A percentile compares a stretch with the other conserved stretches of the same genome.
Evolutionary conservation across 2,888 invertebrate genomes (phyloP).

Genomic region (Dynastes grantii): DNA sequence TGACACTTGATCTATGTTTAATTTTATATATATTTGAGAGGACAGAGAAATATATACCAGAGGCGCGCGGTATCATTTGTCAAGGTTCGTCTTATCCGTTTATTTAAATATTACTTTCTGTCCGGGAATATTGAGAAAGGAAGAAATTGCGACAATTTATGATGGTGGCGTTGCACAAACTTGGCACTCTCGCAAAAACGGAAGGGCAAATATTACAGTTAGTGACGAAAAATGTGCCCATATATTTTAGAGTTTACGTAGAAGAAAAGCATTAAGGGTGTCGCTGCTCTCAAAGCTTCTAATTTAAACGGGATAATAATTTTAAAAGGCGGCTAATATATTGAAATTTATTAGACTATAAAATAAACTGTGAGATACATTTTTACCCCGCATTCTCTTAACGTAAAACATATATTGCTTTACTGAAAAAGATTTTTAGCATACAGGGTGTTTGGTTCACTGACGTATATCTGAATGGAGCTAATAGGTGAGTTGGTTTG

Average conservation of each 20-base stretch:
- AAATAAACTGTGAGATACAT: no score
- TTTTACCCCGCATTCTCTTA: no score
- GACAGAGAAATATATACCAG: conserved; percentile 27
- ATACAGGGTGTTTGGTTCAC: no score
- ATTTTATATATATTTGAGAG: conserved; percentile 18
- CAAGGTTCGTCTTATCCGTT: conserved; percentile 40
- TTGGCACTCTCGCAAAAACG: not conserved
- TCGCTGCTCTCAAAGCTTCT: not conserved
- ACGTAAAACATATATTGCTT: no score
- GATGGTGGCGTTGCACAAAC: conserved; percentile 14
- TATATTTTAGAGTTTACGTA: conserved; percentile 14
- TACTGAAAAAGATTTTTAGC: no score
- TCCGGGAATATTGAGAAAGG: conserved; percentile 31
- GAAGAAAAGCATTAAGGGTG: conserved; percentile 1
- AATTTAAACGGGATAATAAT: conserved; percentile 3
- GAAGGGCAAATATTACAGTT: conserved; percentile 7
- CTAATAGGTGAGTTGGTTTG: no score
- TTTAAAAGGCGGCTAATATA: not conserved
- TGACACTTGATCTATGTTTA: conserved; percentile 41
- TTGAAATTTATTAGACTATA: conserved; percentile 7
- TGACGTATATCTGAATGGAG: no score
- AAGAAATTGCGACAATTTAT: conserved; percentile 46
- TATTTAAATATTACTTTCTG: conserved; percentile 40
- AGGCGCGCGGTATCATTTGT: conserved; percentile 28
- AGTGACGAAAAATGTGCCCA: conserved; percentile 16